Conservation (phyloP, 2,888 invertebrate genomes). For the Prostheceraeus crozeri region DNA sequence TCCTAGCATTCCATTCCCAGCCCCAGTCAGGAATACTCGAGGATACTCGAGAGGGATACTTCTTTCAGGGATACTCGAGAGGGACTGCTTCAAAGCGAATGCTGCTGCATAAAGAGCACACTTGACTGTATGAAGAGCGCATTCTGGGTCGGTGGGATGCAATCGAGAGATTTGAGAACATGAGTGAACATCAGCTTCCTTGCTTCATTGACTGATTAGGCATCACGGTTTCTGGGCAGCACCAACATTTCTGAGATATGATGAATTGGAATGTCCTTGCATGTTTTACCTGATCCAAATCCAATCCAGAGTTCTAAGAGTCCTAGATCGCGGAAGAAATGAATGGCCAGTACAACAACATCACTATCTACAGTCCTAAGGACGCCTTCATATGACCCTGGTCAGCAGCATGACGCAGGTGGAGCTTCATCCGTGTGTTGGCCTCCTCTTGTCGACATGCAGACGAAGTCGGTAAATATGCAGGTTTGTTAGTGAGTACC, state of each 20-base stretch:
- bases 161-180: not conserved
- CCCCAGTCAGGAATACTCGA: no score
- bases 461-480: conserved; percentile 13
- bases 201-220: not conserved
- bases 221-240: not conserved
- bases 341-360: conserved; percentile 14
- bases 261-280: not conserved
- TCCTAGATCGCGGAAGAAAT: conserved; percentile 17
- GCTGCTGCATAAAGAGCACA: not conserved
- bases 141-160: conserved; percentile 2
- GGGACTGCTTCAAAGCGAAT: conserved; percentile 6
- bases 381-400: conserved; percentile 19
- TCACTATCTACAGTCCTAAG: conserved; percentile 23
- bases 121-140: not conserved
- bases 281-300: not conserved
- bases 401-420: conserved; percentile 19
- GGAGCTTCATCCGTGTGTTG: no score
- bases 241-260: not conserved
- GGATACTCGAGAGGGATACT: no score
- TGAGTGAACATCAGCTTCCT: conserved; percentile 4
- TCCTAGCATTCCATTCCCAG: no score
- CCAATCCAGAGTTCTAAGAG: conserved; percentile 8
- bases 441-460: conserved; percentile 22
- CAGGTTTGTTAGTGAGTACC: conserved; percentile 10
- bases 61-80: not conserved